Conservation (phyloP, 2,113 vertebrate genomes). For the Nyctereutes procyonoides region DNA sequence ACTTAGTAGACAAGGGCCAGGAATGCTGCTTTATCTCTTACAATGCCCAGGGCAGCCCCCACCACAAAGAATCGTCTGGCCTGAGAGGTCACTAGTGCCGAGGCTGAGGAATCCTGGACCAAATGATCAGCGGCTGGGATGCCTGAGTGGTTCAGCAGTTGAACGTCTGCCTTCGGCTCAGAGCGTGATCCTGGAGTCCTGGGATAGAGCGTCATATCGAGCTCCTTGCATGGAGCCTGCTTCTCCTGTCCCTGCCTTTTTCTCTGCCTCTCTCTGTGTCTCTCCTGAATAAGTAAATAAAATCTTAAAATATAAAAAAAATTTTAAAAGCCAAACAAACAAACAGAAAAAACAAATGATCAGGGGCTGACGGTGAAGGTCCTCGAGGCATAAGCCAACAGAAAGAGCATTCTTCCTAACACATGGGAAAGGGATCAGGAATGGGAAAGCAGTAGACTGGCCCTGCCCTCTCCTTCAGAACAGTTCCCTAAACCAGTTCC, state of each 20-base stretch:
- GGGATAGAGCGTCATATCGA: no score
- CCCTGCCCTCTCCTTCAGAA: background rate
- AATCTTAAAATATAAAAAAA: no score
- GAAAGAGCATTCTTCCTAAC: background rate
- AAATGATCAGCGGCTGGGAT: background rate
- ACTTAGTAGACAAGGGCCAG: background rate
- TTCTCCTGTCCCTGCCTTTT: no score
- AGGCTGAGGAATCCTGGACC: background rate
- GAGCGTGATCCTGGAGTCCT: no score
- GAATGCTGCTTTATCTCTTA: background rate
- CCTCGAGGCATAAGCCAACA: background rate
- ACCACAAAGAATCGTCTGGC: background rate
- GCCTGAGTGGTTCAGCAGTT: no score
- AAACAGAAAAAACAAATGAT: no score
- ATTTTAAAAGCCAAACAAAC: no score
- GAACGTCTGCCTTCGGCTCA: no score
- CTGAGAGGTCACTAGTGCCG: background rate
- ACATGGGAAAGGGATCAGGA: background rate
- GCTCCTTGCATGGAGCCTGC: no score
- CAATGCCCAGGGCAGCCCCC: background rate
- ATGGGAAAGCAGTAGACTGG: background rate
- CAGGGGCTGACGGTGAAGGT: background rate
- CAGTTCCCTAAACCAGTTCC: background rate
- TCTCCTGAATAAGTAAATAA: no score
- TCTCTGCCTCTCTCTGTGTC: no score